A percentile compares a stretch with the other conserved stretches of the same genome.
Evolutionary conservation across 2,888 invertebrate species (phyloP).

Genomic region (Brachypterus glaber): DNA sequence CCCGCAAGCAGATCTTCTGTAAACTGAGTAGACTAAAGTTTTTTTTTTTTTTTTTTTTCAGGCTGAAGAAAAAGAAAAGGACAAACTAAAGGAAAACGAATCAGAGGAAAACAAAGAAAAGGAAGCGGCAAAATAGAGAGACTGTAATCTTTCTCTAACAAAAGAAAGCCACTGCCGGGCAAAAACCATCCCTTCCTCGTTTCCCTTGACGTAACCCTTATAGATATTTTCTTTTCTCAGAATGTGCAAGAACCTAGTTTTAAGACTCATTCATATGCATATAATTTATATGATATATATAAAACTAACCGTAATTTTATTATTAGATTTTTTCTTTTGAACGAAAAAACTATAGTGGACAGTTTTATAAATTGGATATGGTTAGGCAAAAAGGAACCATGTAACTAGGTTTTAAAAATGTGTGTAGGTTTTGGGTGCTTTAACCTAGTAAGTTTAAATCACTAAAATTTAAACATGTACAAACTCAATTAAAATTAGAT

Average conservation of each 20-base stretch:
- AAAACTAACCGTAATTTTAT: conserved; percentile 3
- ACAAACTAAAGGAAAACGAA: conserved; percentile 47
- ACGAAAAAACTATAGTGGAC: conserved; percentile 34
- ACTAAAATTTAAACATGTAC: too few relatives aligned
- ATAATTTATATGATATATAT: conserved; percentile 12
- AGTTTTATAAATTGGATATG: conserved; percentile 21
- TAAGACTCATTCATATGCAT: conserved; percentile 33
- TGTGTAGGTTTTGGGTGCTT: too few relatives aligned
- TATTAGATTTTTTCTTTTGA: neutral
- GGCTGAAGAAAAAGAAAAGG: conserved; percentile 70
- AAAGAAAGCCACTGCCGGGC: conserved; percentile 32
- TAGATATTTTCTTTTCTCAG: conserved; percentile 23
- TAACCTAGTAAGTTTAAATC: too few relatives aligned
- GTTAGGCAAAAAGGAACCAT: neutral
- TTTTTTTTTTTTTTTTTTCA: conserved; percentile 38
- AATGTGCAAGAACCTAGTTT: conserved; percentile 40
- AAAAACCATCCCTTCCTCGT: conserved; percentile 22
- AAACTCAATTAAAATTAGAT: too few relatives aligned
- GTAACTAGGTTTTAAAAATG: too few relatives aligned
- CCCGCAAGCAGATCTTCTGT: too few relatives aligned
- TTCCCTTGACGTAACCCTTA: conserved; percentile 18
- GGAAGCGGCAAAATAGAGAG: conserved; percentile 43
- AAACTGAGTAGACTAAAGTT: conserved; percentile 1
- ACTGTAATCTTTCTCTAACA: too few relatives aligned
- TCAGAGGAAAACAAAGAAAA: conserved; percentile 65